A percentile compares a stretch with the other conserved stretches of the same genome.
Evolutionary conservation across 2,888 invertebrate species (phyloP).

Genomic region (Panopea generosa): DNA sequence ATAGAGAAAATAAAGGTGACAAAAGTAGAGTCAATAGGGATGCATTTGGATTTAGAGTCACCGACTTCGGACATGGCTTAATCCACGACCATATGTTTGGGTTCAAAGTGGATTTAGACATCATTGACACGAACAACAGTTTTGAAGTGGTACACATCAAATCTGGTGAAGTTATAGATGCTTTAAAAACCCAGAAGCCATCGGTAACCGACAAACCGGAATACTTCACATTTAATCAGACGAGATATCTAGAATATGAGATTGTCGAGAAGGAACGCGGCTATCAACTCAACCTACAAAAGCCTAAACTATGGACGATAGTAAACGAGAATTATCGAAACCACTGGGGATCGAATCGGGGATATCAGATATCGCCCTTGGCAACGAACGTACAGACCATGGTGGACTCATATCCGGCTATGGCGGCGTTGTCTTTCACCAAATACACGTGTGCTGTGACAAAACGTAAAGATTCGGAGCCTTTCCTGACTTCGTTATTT

Average conservation of each 20-base stretch:
- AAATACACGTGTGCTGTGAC: conserved; percentile 60
- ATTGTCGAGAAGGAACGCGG: conserved; percentile 44
- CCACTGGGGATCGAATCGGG: conserved; percentile 55
- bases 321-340: conserved; percentile 62
- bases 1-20: not conserved
- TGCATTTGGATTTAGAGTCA: conserved; percentile 59
- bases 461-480: conserved; percentile 54
- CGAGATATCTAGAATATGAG: conserved; percentile 51
- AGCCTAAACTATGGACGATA: conserved; percentile 60
- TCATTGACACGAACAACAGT: conserved; percentile 53
- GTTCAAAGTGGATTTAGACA: conserved; percentile 65
- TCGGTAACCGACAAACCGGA: conserved; percentile 24
- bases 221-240: conserved; percentile 49
- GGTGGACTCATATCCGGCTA: conserved; percentile 20
- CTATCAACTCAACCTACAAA: conserved; percentile 34
- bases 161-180: conserved; percentile 44
- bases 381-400: conserved; percentile 22
- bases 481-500: conserved; percentile 31
- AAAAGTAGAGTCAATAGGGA: conserved; percentile 13
- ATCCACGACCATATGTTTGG: conserved; percentile 64
- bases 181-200: conserved; percentile 36
- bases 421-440: conserved; percentile 47
- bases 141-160: conserved; percentile 60
- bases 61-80: conserved; percentile 49
- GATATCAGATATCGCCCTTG: conserved; percentile 50